These are phyloP conservation scores for Tamandua tetradactyla DNA, from an alignment of 2,797 vertebrate species.

Conservation along the genomic window DNA sequence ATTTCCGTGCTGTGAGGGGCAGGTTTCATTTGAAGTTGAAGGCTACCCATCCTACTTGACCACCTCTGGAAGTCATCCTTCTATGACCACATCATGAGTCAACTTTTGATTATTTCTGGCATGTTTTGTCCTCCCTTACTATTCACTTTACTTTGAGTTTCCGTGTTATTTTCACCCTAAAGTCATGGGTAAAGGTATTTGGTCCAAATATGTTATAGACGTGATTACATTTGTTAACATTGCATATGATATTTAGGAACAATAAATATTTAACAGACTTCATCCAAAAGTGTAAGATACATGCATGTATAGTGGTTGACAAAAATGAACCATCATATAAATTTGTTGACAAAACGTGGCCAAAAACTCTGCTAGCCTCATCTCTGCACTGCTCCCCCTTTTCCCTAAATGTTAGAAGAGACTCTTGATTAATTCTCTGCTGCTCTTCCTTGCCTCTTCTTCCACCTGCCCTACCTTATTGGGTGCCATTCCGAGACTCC, in stretches of 20 bases:
- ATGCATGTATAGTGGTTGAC: background rate
- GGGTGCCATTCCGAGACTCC: background rate
- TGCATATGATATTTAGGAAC: background rate
- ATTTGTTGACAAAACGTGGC: background rate
- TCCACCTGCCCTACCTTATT: accelerated
- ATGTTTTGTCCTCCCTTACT: background rate
- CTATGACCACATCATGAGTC: too few species aligned
- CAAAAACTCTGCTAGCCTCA: accelerated
- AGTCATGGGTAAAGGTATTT: background rate
- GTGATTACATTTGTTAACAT: background rate
- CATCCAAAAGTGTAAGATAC: background rate
- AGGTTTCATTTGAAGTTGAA: background rate
- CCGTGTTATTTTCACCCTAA: background rate
- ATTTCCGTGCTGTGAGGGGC: background rate
- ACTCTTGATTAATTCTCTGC: background rate
- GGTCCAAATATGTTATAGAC: background rate
- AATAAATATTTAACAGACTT: background rate
- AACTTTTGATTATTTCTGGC: background rate
- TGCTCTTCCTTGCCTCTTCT: background rate
- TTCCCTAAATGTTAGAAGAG: background rate
- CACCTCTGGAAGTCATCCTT: background rate
- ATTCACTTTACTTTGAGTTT: background rate
- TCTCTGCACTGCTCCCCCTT: background rate
- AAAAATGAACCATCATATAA: background rate
- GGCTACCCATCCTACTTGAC: background rate